Percentiles rank a stretch among this genome's conserved stretches.
These are phyloP conservation scores for Bursaphelenchus okinawaensis DNA, from an alignment of 2,888 invertebrate genomes.

Conservation along the genomic window DNA sequence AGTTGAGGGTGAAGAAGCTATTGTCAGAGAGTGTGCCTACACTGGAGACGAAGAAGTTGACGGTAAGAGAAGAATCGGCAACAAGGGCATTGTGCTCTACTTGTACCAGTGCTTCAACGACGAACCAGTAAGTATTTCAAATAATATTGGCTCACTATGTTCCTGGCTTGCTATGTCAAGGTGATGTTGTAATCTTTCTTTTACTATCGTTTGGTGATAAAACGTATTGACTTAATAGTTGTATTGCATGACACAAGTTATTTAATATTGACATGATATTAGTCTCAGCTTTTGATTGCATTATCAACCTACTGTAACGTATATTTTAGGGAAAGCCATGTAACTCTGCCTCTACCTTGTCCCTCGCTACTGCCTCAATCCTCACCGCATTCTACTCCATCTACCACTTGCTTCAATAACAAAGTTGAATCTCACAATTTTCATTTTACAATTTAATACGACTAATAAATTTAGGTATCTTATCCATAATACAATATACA, in stretches of 20 bases:
- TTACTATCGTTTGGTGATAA: no score
- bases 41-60: constrained; percentile 39
- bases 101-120: constrained; percentile 59
- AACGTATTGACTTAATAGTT: no score
- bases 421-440: no score
- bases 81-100: constrained; percentile 44
- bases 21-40: constrained; percentile 53
- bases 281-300: no score
- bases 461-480: no score
- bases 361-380: not conserved
- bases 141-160: no score
- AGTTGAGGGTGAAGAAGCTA: constrained; percentile 34
- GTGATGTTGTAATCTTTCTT: no score
- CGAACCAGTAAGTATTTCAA: not conserved
- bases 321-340: constrained; percentile 3
- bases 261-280: no score
- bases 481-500: no score
- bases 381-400: not conserved
- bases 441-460: no score
- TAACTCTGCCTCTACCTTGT: constrained; percentile 4
- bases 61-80: constrained; percentile 50
- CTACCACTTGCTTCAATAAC: constrained; percentile 1
- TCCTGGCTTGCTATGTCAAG: no score
- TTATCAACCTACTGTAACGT: not conserved
- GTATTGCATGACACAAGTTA: no score